Base-by-base conservation (phyloP, 2,888 invertebrate genomes). In the Epirrhoe alternata region DNA sequence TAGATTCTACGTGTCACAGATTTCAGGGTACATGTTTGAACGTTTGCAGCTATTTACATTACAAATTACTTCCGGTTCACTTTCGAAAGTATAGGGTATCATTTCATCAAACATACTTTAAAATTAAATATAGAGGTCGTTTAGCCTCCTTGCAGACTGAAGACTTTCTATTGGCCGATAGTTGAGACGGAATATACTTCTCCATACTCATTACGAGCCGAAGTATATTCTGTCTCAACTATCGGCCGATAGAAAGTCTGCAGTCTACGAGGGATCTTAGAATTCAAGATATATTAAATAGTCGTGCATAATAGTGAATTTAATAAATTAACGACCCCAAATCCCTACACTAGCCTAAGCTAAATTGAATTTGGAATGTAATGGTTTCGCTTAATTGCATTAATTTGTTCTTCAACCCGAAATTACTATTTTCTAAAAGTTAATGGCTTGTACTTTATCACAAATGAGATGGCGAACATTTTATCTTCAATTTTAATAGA, bases 281-380 rank as follows among this genome's bases (percentile, higher is more conserved):
- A 10, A 49, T 8, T 55, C 8, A 55, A 38, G 16, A 16, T 0
- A 38, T 33, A 51, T 56, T 56, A 51, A 42, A 56, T 50, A 38
- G 24, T 24, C 49, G 33, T 63, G 50, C 16, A 14, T 50, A 50
- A 33, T 38, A 5, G 12, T 33, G 14, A 33, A 47, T 65, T 60
- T 47, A 33, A 61, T 52, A 57, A 65, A 61, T 61, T 35, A 52
- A 38, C 5, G 53, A 24, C 35, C 16, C 61, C 38, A 55, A 51
- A 55, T 45, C 33, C 62, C 56, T 50, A 51, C 55, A 55, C 50
- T 45, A 56, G 35, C 10, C 59, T 64, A 53, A 59, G 56, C 45
- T 52, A 61, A 64, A 67, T 60, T 63, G 50, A 60, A 63, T 63
- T 64, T 57, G 35, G 52, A 51, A 52, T 64, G 59, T 59, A 68